A percentile compares a stretch with the other conserved stretches of the same genome.
These are phyloP conservation scores for Aegithalos caudatus DNA, from an alignment of 2,113 vertebrate species.

Conservation along the genomic window DNA sequence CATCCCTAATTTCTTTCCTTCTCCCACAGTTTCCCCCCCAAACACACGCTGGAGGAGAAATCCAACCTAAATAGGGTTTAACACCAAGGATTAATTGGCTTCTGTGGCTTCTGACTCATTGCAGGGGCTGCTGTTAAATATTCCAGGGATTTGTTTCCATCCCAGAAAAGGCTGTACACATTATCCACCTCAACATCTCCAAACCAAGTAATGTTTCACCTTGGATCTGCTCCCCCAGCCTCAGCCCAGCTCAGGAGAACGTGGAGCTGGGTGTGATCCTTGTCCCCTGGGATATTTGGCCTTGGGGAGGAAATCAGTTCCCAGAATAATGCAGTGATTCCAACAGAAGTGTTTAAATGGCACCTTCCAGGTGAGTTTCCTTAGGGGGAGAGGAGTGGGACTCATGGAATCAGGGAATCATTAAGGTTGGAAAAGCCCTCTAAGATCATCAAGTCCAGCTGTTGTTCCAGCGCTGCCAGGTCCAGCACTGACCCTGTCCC, in stretches of 20 bases:
- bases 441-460: rapidly evolving
- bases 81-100: slow-evolving; percentile 23
- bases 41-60: not conserved
- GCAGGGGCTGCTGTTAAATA: not conserved
- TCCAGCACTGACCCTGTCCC: not conserved
- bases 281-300: not conserved
- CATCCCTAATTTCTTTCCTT: not conserved
- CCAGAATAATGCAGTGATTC: not conserved
- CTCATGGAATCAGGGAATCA: not conserved
- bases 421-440: not conserved
- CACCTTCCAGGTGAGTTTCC: not conserved
- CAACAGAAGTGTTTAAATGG: not conserved
- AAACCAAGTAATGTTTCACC: not conserved
- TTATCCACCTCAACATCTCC: not conserved
- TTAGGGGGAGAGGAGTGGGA: not conserved
- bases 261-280: not conserved
- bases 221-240: not conserved
- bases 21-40: not conserved
- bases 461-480: not conserved
- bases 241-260: not conserved
- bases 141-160: not conserved
- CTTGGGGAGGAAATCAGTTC: not conserved
- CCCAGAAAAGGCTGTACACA: rapidly evolving
- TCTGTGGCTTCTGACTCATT: not conserved
- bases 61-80: slow-evolving; percentile 13